A percentile compares a stretch with the other conserved stretches of the same genome.
Conservation (phyloP, 64 coral and sea anemone species). For the Stichodactyla helianthus region DNA sequence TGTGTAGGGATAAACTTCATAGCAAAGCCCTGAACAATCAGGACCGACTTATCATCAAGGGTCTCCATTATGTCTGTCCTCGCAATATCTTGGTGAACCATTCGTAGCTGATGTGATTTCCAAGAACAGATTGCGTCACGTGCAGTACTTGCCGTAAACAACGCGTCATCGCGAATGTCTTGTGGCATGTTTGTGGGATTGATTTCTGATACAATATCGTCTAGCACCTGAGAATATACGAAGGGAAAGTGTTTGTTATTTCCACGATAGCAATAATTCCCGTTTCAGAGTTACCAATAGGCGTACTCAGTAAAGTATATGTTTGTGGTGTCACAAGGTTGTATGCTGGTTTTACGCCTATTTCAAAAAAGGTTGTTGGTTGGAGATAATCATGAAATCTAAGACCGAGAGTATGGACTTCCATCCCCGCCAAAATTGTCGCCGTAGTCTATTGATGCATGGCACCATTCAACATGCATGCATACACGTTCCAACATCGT, state of each 20-base stretch:
- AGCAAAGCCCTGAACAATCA: constrained; percentile 30
- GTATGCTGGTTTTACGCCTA: too few relatives aligned
- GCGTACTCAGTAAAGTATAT: neutral
- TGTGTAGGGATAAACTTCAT: constrained; percentile 29
- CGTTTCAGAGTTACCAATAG: too few relatives aligned
- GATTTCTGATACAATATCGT: constrained; percentile 10
- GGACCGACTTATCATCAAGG: neutral
- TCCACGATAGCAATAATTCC: too few relatives aligned
- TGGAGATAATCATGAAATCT: neutral
- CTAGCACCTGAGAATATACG: constrained; percentile 5
- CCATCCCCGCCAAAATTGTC: too few relatives aligned
- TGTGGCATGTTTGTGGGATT: constrained; percentile 20
- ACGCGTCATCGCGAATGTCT: constrained; percentile 12
- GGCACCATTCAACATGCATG: too few relatives aligned
- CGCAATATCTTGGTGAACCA: constrained; percentile 37
- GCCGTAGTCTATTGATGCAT: too few relatives aligned
- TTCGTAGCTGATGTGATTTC: constrained; percentile 41
- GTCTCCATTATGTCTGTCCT: constrained; percentile 6
- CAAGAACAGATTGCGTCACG: constrained; percentile 25
- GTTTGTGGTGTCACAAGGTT: too few relatives aligned
- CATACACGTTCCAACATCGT: too few relatives aligned
- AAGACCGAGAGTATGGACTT: neutral
- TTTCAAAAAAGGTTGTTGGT: too few relatives aligned
- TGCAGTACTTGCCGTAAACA: constrained; percentile 11
- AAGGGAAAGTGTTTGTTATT: neutral